phyloP scores from a whole-genome alignment of 2,113 vertebrate species.

The Zapornia atra region DNA sequence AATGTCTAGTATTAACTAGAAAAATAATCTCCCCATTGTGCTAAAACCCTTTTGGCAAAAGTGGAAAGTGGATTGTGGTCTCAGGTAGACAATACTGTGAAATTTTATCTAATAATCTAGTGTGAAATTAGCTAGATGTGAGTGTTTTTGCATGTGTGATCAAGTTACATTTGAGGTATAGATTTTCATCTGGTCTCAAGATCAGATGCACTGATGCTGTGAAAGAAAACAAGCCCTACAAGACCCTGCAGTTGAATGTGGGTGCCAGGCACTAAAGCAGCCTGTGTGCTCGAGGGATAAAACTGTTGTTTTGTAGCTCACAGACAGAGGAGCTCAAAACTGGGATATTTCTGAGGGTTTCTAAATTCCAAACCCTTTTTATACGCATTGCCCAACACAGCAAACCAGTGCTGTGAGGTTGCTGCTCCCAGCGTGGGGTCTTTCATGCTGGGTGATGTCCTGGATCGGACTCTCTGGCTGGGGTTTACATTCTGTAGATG shows the following conservation, averaged over 20 bases:
- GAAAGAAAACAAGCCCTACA: background rate
- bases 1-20: background rate
- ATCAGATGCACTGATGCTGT: background rate
- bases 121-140: background rate
- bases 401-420: background rate
- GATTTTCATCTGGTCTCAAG: background rate
- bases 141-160: background rate
- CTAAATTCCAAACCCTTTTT: background rate
- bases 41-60: background rate
- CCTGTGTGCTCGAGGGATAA: background rate
- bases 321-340: background rate
- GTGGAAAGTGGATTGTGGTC: background rate
- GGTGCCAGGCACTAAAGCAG: background rate
- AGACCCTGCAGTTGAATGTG: background rate
- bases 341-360: background rate
- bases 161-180: background rate
- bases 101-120: background rate
- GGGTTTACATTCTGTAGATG: background rate
- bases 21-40: background rate
- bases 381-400: background rate
- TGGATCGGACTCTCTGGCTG: background rate
- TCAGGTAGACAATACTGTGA: background rate
- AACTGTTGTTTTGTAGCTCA: background rate
- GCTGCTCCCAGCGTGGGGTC: background rate
- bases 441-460: background rate